Evolutionary conservation across 2,113 vertebrate genomes (phyloP), one percentile per base, ranked within the genome.

Genomic region (Zosterops borbonicus): DNA sequence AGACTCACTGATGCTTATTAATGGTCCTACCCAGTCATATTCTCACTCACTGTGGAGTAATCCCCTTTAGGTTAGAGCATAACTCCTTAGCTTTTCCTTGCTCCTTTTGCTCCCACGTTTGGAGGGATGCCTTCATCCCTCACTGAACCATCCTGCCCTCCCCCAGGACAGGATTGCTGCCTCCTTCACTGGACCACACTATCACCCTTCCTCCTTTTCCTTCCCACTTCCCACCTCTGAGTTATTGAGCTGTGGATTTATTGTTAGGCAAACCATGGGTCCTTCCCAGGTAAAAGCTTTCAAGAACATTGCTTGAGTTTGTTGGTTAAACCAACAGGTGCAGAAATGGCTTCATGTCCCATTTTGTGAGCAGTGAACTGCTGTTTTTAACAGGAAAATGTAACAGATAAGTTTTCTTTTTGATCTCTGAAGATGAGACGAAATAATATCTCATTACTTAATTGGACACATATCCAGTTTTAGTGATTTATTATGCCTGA

Each of bases 321-420:
- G 12, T 53, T 85, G 67, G n/a, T 41, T 60, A 77, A 68, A 39
- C 31, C 41, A 50, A 50, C 39, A 75, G 64, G 33, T 21, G 2
- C 15, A 53, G 71, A 49, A 89, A 47, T 25, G 16, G 2, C 31
- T 19, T 44, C 2, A 0, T 3, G 50, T 28, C 37, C 42, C 7
- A 1, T 37, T 42, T 23, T 0, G 6, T 2, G 11, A 77, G 31
- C 55, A 15, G 4, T n/a, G 3, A 49, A 10, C 5, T 2, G 5
- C 46, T 83, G 22, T 29, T 1, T 0, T 56, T 68, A 73, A 31
- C 1, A 59, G 46, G 37, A 31, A 44, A 73, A 59, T 41, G 60
- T 87, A 74, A 29, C 13, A 47, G 37, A 14, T 15, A 65, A 59
- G 11, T 49, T 76, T 83, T 75, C 35, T 25, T 88, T 87, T 90